Percentiles rank a stretch among this genome's conserved stretches.
phyloP scores from a whole-genome alignment of 2,113 vertebrate genomes.

The Melierax canorus region DNA sequence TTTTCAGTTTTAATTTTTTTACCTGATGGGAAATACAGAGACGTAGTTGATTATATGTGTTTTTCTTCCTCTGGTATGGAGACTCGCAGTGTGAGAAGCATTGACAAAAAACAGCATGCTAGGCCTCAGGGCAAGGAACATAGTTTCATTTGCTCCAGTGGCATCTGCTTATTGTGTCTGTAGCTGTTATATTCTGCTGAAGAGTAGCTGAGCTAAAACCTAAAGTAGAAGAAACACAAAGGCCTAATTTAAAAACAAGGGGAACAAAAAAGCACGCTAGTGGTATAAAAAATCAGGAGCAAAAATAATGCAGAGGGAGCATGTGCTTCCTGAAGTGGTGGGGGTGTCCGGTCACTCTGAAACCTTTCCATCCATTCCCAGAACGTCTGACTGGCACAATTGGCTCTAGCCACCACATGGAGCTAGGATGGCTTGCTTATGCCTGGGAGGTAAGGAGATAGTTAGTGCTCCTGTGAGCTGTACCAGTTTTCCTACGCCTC shows the following conservation, averaged over 20 bases:
- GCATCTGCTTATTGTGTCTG: slow-evolving; percentile 27
- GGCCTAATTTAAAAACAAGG: background rate
- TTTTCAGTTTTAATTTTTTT: background rate
- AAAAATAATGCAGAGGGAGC: background rate
- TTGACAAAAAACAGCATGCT: slow-evolving; percentile 15
- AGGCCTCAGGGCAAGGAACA: slow-evolving; percentile 5
- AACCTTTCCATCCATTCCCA: background rate
- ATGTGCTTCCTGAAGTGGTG: background rate
- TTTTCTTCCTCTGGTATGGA: background rate
- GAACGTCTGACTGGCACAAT: background rate
- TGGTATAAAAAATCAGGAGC: background rate
- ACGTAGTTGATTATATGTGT: background rate
- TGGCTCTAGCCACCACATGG: background rate
- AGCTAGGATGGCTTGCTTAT: background rate
- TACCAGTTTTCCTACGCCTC: background rate
- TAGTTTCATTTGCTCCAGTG: slow-evolving; percentile 47
- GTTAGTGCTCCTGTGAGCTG: background rate
- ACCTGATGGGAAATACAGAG: background rate
- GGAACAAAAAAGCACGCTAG: background rate
- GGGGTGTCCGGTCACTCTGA: background rate
- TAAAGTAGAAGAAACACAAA: background rate
- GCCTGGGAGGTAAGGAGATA: background rate
- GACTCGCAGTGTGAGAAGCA: background rate
- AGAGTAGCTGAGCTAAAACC: background rate
- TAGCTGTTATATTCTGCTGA: slow-evolving; percentile 1